These are phyloP conservation scores for Epiperipatus broadwayi DNA, from an alignment of 2,888 invertebrate genomes.

Conservation along the genomic window DNA sequence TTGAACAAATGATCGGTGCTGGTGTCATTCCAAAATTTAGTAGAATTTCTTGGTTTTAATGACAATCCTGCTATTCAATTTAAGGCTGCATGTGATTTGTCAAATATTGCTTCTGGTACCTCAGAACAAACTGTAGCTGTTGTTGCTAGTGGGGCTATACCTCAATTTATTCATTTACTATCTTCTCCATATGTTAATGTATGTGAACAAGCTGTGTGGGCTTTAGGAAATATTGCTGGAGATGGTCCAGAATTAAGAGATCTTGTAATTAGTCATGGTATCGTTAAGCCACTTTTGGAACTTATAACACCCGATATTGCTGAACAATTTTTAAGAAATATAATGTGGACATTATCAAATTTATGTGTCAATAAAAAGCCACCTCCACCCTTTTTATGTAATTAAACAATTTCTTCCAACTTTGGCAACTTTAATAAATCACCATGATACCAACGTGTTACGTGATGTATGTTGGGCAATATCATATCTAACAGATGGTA, in stretches of 20 bases:
- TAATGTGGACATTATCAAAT: slow-evolving; percentile 83
- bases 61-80: slow-evolving; percentile 54
- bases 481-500: slow-evolving; percentile 78
- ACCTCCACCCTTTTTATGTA: slow-evolving; percentile 53
- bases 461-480: slow-evolving; percentile 87
- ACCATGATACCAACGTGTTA: slow-evolving; percentile 54
- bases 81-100: slow-evolving; percentile 91
- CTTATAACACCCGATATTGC: slow-evolving; percentile 43
- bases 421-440: slow-evolving; percentile 48
- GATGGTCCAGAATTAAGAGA: slow-evolving; percentile 64
- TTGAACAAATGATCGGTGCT: slow-evolving; percentile 57
- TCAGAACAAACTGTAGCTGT: slow-evolving; percentile 73
- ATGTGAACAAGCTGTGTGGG: slow-evolving; percentile 90
- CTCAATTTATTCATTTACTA: slow-evolving; percentile 53
- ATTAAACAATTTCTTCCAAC: slow-evolving; percentile 54
- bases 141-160: slow-evolving; percentile 61
- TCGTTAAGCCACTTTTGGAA: slow-evolving; percentile 47
- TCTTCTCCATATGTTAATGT: slow-evolving; percentile 44
- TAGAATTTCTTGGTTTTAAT: slow-evolving; percentile 37
- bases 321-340: slow-evolving; percentile 55
- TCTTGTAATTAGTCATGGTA: slow-evolving; percentile 48
- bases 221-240: slow-evolving; percentile 90
- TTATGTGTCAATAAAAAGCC: slow-evolving; percentile 87
- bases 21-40: slow-evolving; percentile 69
- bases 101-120: slow-evolving; percentile 89